phyloP scores from a whole-genome alignment of 2,888 invertebrate genomes.

The Theodoxus fluviatilis region DNA sequence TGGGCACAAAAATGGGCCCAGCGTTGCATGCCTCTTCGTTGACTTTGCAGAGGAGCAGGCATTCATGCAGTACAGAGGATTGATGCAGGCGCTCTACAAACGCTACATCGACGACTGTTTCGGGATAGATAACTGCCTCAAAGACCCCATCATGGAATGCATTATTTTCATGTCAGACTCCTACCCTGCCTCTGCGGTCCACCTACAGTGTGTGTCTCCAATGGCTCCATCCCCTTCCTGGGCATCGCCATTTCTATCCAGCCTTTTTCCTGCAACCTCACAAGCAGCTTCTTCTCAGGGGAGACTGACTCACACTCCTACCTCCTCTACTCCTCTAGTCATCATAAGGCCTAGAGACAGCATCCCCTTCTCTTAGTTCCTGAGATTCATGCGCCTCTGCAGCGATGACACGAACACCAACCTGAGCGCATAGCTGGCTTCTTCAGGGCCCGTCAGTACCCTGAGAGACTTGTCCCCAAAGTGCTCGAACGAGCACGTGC shows the following conservation, averaged over 20 bases:
- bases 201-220: constrained; percentile 2
- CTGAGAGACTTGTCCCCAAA: neutral
- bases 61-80: neutral
- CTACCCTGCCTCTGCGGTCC: neutral
- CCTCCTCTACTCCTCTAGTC: constrained; percentile 2
- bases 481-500: neutral
- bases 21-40: neutral
- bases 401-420: neutral
- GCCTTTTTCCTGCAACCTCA: neutral
- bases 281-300: neutral
- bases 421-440: neutral
- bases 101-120: constrained; percentile 4
- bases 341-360: neutral
- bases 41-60: neutral
- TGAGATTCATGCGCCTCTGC: neutral
- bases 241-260: neutral
- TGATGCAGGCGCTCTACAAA: neutral
- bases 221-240: constrained; percentile 2
- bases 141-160: neutral
- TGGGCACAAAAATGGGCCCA: neutral
- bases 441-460: neutral
- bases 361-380: neutral
- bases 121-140: neutral
- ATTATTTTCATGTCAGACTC: neutral
- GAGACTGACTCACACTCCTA: neutral